A percentile compares a stretch with the other conserved stretches of the same genome.
phyloP scores from a whole-genome alignment of 2,888 invertebrate genomes.

The Callimorpha dominula region DNA sequence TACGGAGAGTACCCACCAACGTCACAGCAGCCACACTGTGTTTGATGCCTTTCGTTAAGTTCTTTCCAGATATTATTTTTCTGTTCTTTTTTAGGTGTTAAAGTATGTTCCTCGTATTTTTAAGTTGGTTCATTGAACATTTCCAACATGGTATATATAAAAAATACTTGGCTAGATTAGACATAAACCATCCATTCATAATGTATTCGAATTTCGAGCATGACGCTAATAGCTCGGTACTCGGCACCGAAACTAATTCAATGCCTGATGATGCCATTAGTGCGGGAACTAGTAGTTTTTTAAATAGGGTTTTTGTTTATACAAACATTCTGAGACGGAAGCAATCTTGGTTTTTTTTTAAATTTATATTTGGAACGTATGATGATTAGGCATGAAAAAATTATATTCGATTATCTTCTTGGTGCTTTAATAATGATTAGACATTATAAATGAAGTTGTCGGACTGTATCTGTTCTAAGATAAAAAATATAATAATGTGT shows the following conservation, averaged over 20 bases:
- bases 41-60: background rate
- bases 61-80: background rate
- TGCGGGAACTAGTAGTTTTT: conserved; percentile 56
- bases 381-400: conserved; percentile 32
- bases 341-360: conserved; percentile 33
- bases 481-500: conserved; percentile 37
- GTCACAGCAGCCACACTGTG: background rate
- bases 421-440: conserved; percentile 11
- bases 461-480: conserved; percentile 2
- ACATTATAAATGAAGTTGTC: conserved; percentile 23
- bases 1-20: background rate
- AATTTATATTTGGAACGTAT: conserved; percentile 2
- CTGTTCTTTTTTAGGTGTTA: background rate
- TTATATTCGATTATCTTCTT: conserved; percentile 19
- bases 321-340: conserved; percentile 48
- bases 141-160: background rate
- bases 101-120: background rate
- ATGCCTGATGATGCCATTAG: conserved; percentile 72
- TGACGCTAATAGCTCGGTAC: conserved; percentile 58
- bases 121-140: background rate
- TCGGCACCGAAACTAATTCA: conserved; percentile 63
- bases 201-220: conserved; percentile 54
- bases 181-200: conserved; percentile 52
- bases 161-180: conserved; percentile 18
- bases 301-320: conserved; percentile 51